Base-by-base conservation (phyloP, 1,140 invertebrate species). In the Medauroidea extradentata region DNA sequence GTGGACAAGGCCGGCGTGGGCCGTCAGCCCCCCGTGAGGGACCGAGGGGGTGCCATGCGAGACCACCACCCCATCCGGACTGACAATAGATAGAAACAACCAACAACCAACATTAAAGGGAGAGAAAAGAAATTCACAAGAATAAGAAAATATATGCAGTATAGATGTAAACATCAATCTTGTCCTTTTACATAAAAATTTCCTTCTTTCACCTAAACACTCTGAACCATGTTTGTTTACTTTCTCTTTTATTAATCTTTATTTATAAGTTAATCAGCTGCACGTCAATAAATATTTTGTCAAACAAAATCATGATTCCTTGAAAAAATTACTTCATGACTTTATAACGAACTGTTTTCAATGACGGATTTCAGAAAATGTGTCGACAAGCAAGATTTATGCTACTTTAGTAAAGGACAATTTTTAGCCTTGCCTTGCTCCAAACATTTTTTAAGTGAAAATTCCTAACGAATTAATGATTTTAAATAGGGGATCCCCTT, bases 1-100 rank as follows among this genome's bases (percentile, higher is more conserved):
- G 44, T 82, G 72, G 67, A 75, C 75, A 75, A 77, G 75, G 74
- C 77, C 81, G 73, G 79, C 79, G 72, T 79, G 79, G 78, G 80
- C 81, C 73, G 75, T 75, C 74, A 76, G 75, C 74, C 74, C 75
- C 75, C 75, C 75, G 75, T 34, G 29, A 34, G 29, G 29, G 29
- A 34, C 76, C 75, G 74, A 73, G 74, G 75, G 76, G 75, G 74
- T 78, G 53, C 53, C 53, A 34, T 34, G 29, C 29, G 29, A 34
- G 29, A 34, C 29, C 29, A 34, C 29, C 29, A 34, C 29, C 29
- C 29, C 29, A 34, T 34, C 29, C 29, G 29, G 29, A 34, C 29
- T 34, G 29, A 34, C 29, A 4, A 34, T 34, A 34, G 29, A 34
- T 34, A 34, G 29, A 34, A 34, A 34, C 29, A 34, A 34, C 29